Conservation (phyloP, 2,888 invertebrate genomes). For the Dysmachus trigonus region DNA sequence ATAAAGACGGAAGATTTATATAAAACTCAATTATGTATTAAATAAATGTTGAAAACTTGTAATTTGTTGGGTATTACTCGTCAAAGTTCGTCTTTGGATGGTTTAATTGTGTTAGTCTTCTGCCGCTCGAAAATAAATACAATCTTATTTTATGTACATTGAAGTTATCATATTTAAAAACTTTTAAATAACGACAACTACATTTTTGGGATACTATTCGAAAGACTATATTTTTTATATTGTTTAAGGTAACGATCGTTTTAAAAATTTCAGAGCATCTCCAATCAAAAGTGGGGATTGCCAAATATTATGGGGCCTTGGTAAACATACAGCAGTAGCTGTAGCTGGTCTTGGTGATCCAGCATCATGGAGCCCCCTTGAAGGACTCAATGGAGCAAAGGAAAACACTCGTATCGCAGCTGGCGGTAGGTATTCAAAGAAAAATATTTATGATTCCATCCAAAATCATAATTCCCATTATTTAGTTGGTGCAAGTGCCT, state of each 20-base stretch:
- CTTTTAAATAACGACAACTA: too few relatives aligned
- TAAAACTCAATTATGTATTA: too few relatives aligned
- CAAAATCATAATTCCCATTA: neutral
- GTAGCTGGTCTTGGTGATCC: slow-evolving; percentile 75
- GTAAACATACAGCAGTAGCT: slow-evolving; percentile 70
- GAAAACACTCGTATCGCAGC: slow-evolving; percentile 76
- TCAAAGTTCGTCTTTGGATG: too few relatives aligned
- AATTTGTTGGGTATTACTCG: too few relatives aligned
- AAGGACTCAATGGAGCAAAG: slow-evolving; percentile 73
- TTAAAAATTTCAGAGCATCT: slow-evolving; percentile 20
- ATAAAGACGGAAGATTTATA: too few relatives aligned
- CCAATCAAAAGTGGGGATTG: slow-evolving; percentile 45
- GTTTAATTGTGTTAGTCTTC: too few relatives aligned
- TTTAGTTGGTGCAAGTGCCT: slow-evolving; percentile 65
- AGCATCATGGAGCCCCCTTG: slow-evolving; percentile 70
- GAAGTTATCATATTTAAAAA: too few relatives aligned
- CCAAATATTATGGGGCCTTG: slow-evolving; percentile 71
- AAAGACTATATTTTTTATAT: too few relatives aligned
- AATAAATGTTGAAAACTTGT: too few relatives aligned
- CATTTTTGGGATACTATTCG: too few relatives aligned
- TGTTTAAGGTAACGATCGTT: neutral
- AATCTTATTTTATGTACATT: too few relatives aligned
- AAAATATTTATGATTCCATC: neutral
- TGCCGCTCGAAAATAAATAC: too few relatives aligned
- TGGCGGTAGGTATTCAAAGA: slow-evolving; percentile 50